Evolutionary conservation across 2,888 invertebrate genomes (phyloP), one percentile per base, ranked within the genome.

Genomic region (Altica lythri): DNA sequence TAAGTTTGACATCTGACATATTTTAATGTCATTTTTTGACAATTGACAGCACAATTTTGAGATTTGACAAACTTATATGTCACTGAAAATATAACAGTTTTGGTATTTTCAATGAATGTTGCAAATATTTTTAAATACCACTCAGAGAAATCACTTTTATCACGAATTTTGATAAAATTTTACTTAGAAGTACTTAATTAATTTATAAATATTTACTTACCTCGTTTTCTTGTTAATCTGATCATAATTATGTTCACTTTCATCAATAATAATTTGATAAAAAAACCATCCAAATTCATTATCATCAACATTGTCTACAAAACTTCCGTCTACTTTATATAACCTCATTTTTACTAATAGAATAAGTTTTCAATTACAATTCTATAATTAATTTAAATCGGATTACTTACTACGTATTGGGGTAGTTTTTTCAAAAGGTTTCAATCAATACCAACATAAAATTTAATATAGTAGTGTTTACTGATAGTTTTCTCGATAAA

Each of bases 221-320:
- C 40, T 61, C 6, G 57, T 56, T 30, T 52, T 35, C 35, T 37
- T 44, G 27, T 65, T 65, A 13, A 50, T 42, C 30, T 56, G 43
- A 27, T 60, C 55, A 9, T 40, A 55, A 18, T 38, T 27, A 8
- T 57, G 48, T 3, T 43, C 43, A 27, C 40, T 51, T 53, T 68
- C 66, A 12, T 68, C 64, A 3, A 67, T 51, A 9, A 52, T 47
- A 19, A 70, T 65, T 30, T 71, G 68, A 14, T 50, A 30, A 10
- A 68, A 61, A 45, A 57, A 65, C 73, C 72, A 73, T 5, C 74
- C 73, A 46, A 72, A 74, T 34, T 65, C 64, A 5, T 44, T 60
- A 53, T 72, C 72, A 12, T 64, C 50, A 1, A 50, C 44, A 27
- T 67, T 57, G 19, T 68, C 69, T 14, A 58, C 57, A 22, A 38